Evolutionary conservation across 2,113 vertebrate genomes (phyloP), one percentile per base, ranked within the genome.

Genomic region (Misgurnus mizolepis): DNA sequence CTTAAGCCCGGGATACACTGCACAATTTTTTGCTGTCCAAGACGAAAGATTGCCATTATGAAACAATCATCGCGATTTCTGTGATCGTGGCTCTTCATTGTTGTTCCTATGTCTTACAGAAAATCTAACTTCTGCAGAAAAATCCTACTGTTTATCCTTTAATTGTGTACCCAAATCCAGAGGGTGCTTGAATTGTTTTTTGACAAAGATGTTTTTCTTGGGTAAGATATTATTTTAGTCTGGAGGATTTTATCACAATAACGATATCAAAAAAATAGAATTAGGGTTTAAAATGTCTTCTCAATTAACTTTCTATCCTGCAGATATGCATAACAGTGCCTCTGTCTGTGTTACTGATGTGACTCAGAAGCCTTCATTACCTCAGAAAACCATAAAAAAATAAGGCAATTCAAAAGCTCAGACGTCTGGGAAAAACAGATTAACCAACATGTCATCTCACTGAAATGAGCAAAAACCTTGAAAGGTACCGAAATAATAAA

Each of bases 361-460:
- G 6, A 73, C 60, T 73, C 69, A 73, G n/a, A 22, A 60, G 70
- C 39, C 14, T 75, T 7, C 22, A 47, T 64, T 43, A 76, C 58
- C 41, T 76, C 41, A 49, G 22, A 62, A 75, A n/a, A 75, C 12
- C 41, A 34, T 39, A 15, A 39, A 34, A 34, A 55, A 55, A 15
- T 43, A 17, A 45, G 56, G 40, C 12, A 45, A 60, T 73, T 60
- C 58, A 74, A 74, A 45, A 74, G 71, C 71, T 43, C 40, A 15
- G 55, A 45, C 7, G 40, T 45, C 71, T 61, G 58, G 55, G 40
- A 15, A 45, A 73, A 73, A 22, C 3, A 62, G 58, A 74, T 62
- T 75, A 62, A 27, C 40, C 58, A 27, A 4, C 6, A 10, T 55
- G 15, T 73, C 72, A 41, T 49, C 58, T 72, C 17, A 58, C 6